Evolutionary conservation across 2,888 invertebrate species (phyloP).

Genomic region (Nebria brevicollis): DNA sequence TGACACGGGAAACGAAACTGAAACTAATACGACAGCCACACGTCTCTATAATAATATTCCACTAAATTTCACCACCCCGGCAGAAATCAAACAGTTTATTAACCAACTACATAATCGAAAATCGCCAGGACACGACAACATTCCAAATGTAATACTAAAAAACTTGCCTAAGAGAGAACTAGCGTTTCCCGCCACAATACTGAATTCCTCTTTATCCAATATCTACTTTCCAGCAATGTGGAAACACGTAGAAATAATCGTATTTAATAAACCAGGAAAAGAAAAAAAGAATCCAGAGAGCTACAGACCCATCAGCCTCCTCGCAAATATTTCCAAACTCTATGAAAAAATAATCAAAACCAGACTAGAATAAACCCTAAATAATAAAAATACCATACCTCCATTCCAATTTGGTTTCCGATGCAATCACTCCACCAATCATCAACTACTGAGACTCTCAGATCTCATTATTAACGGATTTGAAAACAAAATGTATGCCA

Average conservation of each 20-base stretch:
- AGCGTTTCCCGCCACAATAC: conserved; percentile 47
- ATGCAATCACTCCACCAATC: conserved; percentile 50
- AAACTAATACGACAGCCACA: conserved; percentile 17
- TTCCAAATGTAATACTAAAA: conserved; percentile 17
- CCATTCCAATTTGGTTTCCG: conserved; percentile 53
- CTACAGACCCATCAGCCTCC: conserved; percentile 49
- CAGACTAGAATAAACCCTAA: conserved; percentile 3
- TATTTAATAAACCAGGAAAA: conserved; percentile 49
- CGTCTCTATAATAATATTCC: no score
- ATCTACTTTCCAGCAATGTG: conserved; percentile 47
- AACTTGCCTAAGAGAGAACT: conserved; percentile 43
- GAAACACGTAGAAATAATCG: conserved; percentile 48
- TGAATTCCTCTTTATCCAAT: conserved; percentile 45
- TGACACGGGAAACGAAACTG: neutral
- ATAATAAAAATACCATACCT: conserved; percentile 9
- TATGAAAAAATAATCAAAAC: conserved; percentile 50
- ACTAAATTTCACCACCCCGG: neutral
- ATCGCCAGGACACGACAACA: conserved; percentile 14
- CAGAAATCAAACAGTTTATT: conserved; percentile 15
- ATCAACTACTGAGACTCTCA: no score
- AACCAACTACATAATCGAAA: conserved; percentile 12
- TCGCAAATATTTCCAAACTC: conserved; percentile 48
- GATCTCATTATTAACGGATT: no score
- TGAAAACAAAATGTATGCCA: no score
- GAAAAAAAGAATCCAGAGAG: no score